Percentiles rank a stretch among this genome's conserved stretches.
phyloP scores from a whole-genome alignment of 2,113 vertebrate species.

The Eulemur macaco region DNA sequence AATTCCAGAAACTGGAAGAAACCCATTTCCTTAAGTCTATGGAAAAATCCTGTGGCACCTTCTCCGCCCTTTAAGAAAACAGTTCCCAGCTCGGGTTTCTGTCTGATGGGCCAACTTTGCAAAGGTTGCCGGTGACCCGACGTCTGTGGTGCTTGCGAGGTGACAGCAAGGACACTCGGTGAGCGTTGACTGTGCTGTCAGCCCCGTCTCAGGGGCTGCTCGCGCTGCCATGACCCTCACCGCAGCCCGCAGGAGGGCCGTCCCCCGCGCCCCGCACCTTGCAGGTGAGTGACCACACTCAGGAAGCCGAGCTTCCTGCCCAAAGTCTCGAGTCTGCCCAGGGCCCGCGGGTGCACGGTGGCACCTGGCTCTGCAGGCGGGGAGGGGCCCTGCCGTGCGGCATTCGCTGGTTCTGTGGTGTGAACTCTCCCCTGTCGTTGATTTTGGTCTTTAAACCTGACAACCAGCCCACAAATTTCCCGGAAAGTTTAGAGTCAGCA shows the following conservation, averaged over 20 bases:
- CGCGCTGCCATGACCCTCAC: not conserved
- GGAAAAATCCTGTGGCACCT: not conserved
- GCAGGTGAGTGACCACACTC: not conserved
- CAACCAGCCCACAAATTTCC: not conserved
- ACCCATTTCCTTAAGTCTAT: not conserved
- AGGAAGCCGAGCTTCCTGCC: not conserved
- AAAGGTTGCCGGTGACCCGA: not conserved
- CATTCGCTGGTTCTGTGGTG: not conserved
- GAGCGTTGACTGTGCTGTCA: no score
- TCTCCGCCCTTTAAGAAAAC: not conserved
- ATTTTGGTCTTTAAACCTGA: not conserved
- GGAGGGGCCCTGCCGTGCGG: not conserved
- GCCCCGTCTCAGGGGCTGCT: no score
- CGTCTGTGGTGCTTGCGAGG: not conserved
- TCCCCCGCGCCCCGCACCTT: fast-evolving
- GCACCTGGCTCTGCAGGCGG: not conserved
- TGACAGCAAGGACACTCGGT: not conserved
- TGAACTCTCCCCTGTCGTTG: not conserved
- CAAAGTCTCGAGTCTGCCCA: no score
- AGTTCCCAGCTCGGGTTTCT: not conserved
- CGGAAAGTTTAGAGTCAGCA: no score
- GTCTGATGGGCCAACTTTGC: not conserved
- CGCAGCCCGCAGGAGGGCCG: not conserved
- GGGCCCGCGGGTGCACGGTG: no score
- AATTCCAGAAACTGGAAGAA: constrained; percentile 12